Base-by-base conservation (phyloP, 1,140 invertebrate species). In the Zelostemma sp. region DNA sequence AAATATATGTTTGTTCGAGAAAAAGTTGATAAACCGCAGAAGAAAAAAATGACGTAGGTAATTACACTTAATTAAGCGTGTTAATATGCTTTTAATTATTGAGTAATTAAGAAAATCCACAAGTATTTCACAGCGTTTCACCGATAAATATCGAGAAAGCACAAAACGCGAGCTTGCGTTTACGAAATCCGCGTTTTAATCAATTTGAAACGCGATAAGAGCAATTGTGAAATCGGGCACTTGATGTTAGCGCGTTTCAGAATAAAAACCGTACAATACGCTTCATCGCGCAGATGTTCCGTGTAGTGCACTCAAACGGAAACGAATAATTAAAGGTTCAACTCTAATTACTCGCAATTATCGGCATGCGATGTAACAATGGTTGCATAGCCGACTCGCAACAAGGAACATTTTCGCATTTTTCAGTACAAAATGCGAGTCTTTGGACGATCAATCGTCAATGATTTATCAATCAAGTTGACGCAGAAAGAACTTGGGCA, bases 281-380 rank as follows among this genome's bases (percentile, higher is more conserved):
- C 40, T 11, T 11, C 3, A 38, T 38, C 35, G 35, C 35, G 14
- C 35, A 38, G 35, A 38, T 38, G 35, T 11, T 38, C 14, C 35
- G 35, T 19, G 17, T 21, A 4, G 17, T 18, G 15, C 45, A n/a
- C 17, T 21, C 19, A 12, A 19, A 17, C 45, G 48, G 48, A 50
- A 50, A 35, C 31, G 16, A 38, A 21, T 16, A 50, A 50, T 50
- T 50, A 50, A 1, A 28, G 21, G 14, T 15, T 50, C 21, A 16
- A 17, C 15, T 31, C 48, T 50, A 50, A 50, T 50, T 50, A 35
- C 16, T 28, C 5, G 16, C 16, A 50, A 50, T 50, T 50, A 50
- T 50, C 28, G 6, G 31, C 31, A 38, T 11, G 48, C 48, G 11
- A 18, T 21, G 1, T 9, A n/a, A n/a, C n/a, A n/a, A n/a, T n/a